Conservation (phyloP, 1,140 invertebrate genomes). For the Rhopalosiphum padi region DNA sequence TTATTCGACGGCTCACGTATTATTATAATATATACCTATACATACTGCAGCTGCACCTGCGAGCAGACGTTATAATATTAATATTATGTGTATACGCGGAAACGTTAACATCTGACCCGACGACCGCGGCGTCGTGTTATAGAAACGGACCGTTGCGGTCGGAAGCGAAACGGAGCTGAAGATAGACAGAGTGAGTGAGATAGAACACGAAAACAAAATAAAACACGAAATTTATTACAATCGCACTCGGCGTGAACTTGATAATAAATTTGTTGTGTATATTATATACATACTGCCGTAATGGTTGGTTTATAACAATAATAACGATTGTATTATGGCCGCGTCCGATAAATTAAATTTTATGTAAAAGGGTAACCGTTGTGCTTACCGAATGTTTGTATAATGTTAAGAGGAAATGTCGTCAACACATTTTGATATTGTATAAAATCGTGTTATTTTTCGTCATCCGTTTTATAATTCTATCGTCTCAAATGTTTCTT, state of each 20-base stretch:
- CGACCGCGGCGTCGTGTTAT: background rate
- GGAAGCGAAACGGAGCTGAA: background rate
- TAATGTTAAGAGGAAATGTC: conserved; percentile 15
- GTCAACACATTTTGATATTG: background rate
- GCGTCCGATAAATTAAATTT: background rate
- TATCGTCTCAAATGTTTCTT: background rate
- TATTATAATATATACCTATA: background rate
- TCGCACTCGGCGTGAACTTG: background rate
- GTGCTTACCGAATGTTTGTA: background rate
- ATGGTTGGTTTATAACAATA: background rate
- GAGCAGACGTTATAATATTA: conserved; percentile 31
- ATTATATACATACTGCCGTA: background rate
- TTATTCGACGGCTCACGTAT: background rate
- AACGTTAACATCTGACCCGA: conserved; percentile 41
- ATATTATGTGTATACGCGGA: background rate
- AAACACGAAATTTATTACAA: background rate
- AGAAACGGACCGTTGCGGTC: background rate
- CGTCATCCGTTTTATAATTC: background rate
- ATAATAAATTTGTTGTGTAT: background rate
- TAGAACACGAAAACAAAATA: background rate
- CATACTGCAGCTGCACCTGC: conserved; percentile 5
- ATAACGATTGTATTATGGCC: background rate
- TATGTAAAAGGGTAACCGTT: background rate
- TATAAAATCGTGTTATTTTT: background rate
- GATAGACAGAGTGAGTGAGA: background rate